Base-by-base conservation (phyloP, 2,888 invertebrate species). In the Spicauda simplicius region DNA sequence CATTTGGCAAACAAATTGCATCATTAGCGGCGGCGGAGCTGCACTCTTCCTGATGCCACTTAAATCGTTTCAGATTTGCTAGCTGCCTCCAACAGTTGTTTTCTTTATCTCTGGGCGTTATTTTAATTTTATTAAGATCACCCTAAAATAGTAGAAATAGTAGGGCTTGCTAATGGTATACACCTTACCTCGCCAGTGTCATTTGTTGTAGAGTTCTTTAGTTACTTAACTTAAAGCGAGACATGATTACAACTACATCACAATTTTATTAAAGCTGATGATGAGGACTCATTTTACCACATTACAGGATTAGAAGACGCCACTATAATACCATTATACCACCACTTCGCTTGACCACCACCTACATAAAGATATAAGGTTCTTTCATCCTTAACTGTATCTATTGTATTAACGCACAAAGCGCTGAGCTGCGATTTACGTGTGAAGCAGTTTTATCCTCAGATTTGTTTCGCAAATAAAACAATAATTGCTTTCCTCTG, bases 381-480 rank as follows among this genome's bases (percentile, higher is more conserved):
- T 33, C 4, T 33, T 33, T 10, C 10, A 33, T 33, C 10, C n/a
- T n/a, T 45, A n/a, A n/a, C n/a, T 45, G n/a, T n/a, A 11, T 14
- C 41, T 3, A 2, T 14, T 14, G 5, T 45, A 45, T 45, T 45
- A 45, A 45, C 45, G 45, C 5, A 11, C n/a, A n/a, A 45, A 45
- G 11, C n/a, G n/a, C 45, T 45, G 20, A 45, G 20, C 25, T n/a
- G 25, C 50, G 37, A 52, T 57, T 63, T 41, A 64, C 52, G 37
- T 58, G 19, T 25, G 20, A 58, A 64, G 64, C 57, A 53, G 58
- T 57, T 64, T 64, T 64, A 64, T 41, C 56, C 64, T 16, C 37
- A 52, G 25, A 58, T 58, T 52, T 52, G 61, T 41, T 41, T 19
- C 18, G 16, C 14, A 20, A 58, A 64, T 53, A 58, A 58, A 53